phyloP scores from a whole-genome alignment of 2,888 invertebrate species.

The Chouioia cunea region DNA sequence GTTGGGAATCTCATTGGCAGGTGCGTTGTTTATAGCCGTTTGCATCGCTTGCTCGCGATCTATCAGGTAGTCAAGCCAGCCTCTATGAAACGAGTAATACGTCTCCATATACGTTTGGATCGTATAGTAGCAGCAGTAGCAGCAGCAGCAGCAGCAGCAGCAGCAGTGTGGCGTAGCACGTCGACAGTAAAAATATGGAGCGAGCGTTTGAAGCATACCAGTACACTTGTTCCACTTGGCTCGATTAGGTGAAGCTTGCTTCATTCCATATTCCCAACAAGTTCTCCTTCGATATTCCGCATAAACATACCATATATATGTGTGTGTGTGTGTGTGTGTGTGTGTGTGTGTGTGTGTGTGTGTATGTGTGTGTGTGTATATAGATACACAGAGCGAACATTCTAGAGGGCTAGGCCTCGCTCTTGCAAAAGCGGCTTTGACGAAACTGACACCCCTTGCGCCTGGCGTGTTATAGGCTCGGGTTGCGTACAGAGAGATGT shows the following conservation, averaged over 20 bases:
- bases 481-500: slow-evolving; percentile 36
- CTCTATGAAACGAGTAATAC: slow-evolving; percentile 42
- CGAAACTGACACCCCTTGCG: slow-evolving; percentile 31
- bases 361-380: neutral
- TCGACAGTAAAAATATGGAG: slow-evolving; percentile 61
- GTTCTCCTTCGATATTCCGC: slow-evolving; percentile 59
- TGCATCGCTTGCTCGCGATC: slow-evolving; percentile 21
- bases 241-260: slow-evolving; percentile 60
- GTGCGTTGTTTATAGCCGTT: neutral
- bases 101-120: slow-evolving; percentile 33
- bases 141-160: slow-evolving; percentile 36
- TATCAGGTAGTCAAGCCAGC: slow-evolving; percentile 35
- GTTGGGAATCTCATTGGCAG: neutral
- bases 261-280: slow-evolving; percentile 64
- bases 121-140: neutral
- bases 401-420: slow-evolving; percentile 5
- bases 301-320: slow-evolving; percentile 44
- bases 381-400: no score
- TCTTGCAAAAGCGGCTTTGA: slow-evolving; percentile 39
- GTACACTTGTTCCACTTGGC: slow-evolving; percentile 62
- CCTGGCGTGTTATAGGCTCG: slow-evolving; percentile 11
- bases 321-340: neutral
- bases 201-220: slow-evolving; percentile 60
- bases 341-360: neutral
- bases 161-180: slow-evolving; percentile 12